phyloP scores from a whole-genome alignment of 1,140 invertebrate genomes.

The Calycopis cecrops region DNA sequence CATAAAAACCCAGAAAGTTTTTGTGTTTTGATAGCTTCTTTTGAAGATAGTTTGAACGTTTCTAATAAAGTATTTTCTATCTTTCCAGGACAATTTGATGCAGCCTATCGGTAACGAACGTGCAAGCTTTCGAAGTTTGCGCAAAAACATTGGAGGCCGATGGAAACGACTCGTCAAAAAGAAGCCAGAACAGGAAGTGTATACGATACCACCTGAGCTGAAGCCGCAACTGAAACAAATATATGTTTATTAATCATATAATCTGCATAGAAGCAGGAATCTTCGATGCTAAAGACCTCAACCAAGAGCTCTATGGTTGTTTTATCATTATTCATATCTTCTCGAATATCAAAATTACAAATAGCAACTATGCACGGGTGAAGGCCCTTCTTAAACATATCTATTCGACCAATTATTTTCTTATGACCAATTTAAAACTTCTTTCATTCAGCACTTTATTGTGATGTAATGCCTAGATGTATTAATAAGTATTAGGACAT shows the following conservation, averaged over 20 bases:
- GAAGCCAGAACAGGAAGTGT: constrained; percentile 86
- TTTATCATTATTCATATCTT: constrained; percentile 31
- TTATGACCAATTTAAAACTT: constrained; percentile 58
- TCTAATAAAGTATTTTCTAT: constrained; percentile 43
- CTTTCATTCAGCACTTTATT: constrained; percentile 63
- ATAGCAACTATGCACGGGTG: constrained; percentile 40
- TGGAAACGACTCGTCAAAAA: constrained; percentile 87
- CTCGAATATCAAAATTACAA: constrained; percentile 60
- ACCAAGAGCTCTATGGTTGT: constrained; percentile 51
- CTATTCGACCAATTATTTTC: constrained; percentile 66
- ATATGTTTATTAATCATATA: constrained; percentile 85
- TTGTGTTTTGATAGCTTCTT: no score
- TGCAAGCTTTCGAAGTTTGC: constrained; percentile 85
- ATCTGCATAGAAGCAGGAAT: constrained; percentile 58
- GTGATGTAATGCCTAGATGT: constrained; percentile 70
- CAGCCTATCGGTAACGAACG: constrained; percentile 82
- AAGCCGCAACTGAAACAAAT: constrained; percentile 92
- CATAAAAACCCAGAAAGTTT: no score
- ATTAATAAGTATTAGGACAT: constrained; percentile 74
- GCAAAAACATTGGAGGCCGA: constrained; percentile 87
- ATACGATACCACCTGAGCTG: constrained; percentile 89
- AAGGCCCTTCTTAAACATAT: constrained; percentile 59
- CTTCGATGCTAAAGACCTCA: constrained; percentile 55
- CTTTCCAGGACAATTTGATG: constrained; percentile 84
- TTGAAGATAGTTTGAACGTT: no score